phyloP scores from a whole-genome alignment of 2,888 invertebrate species.

The Pyrocoelia pectoralis region DNA sequence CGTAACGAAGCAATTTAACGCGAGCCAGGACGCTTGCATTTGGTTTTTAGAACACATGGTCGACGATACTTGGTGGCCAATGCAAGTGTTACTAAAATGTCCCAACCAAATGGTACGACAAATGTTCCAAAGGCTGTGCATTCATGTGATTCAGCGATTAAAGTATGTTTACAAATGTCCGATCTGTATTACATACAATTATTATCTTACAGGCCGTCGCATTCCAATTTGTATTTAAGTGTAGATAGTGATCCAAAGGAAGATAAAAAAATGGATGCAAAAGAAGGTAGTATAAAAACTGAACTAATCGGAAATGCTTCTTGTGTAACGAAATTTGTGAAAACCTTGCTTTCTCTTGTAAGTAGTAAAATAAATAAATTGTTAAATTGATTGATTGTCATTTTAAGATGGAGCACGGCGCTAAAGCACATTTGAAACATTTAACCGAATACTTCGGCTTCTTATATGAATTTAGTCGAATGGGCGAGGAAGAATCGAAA shows the following conservation, averaged over 20 bases:
- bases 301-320: conserved; percentile 75
- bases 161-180: conserved; percentile 62
- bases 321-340: conserved; percentile 92
- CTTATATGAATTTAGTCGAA: conserved; percentile 91
- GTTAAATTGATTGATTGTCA: no score
- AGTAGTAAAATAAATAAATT: no score
- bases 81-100: conserved; percentile 90
- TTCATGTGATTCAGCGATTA: conserved; percentile 92
- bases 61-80: conserved; percentile 94
- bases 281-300: conserved; percentile 57
- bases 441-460: conserved; percentile 93
- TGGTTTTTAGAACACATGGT: conserved; percentile 96
- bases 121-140: conserved; percentile 95
- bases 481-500: conserved; percentile 92
- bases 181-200: no score
- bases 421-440: conserved; percentile 85
- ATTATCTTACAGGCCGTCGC: conserved; percentile 60
- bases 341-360: conserved; percentile 84
- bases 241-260: conserved; percentile 58
- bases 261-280: conserved; percentile 14
- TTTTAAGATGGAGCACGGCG: conserved; percentile 81
- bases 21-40: conserved; percentile 87
- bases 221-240: conserved; percentile 69
- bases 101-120: conserved; percentile 97
- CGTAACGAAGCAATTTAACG: conserved; percentile 93